Evolutionary conservation across 1,140 invertebrate genomes (phyloP).

Genomic region (Neotoxoptera formosana): DNA sequence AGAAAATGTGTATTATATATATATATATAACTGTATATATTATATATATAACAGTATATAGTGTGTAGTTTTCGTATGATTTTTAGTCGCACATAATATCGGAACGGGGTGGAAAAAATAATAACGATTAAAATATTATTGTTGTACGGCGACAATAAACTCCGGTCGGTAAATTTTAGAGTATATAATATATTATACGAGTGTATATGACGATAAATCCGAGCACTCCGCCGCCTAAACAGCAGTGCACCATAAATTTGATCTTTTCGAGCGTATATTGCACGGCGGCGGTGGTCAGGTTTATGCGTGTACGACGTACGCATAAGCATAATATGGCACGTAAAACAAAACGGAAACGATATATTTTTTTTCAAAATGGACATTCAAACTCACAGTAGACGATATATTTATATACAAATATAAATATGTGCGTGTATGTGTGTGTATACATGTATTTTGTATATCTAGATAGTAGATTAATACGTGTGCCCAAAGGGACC

Average conservation of each 20-base stretch:
- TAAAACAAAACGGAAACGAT: constrained; percentile 25
- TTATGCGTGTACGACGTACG: not conserved
- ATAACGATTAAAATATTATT: not conserved
- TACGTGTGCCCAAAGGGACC: constrained; percentile 17
- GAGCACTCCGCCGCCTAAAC: not conserved
- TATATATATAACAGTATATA: not conserved
- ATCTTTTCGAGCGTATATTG: constrained; percentile 13
- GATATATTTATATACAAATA: not conserved
- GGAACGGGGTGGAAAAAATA: not conserved
- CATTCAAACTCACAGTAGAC: not conserved
- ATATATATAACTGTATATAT: not conserved
- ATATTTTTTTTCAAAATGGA: constrained; percentile 33
- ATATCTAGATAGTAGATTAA: not conserved
- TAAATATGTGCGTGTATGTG: not conserved
- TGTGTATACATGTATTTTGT: not conserved
- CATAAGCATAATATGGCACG: not conserved
- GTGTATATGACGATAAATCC: constrained; percentile 4
- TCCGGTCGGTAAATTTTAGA: constrained; percentile 47
- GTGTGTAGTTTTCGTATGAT: not conserved
- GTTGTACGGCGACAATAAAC: constrained; percentile 34
- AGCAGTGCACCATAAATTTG: not conserved
- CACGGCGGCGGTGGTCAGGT: not conserved
- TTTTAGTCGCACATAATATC: not conserved
- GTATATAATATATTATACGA: not conserved
- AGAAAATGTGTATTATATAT: not conserved